Conservation (phyloP, 2,113 vertebrate genomes). For the Tympanuchus pallidicinctus region DNA sequence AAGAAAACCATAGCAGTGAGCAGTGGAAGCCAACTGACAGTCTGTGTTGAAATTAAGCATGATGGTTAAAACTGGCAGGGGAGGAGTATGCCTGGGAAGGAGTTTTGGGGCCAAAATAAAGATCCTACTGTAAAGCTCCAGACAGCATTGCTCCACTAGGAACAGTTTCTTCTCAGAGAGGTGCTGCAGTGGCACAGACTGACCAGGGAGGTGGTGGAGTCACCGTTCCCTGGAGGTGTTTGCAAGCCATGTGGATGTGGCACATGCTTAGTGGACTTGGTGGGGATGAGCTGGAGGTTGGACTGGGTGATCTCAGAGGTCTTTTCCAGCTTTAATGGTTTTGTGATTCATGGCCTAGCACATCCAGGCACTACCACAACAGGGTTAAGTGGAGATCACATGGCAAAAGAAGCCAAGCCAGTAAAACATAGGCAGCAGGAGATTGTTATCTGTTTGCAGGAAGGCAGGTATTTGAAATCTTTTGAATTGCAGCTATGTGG, state of each 20-base stretch:
- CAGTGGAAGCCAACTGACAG: background rate
- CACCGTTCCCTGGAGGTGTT: too few species aligned
- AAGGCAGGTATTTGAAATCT: background rate
- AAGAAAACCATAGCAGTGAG: background rate
- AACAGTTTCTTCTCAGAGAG: too few species aligned
- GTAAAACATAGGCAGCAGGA: background rate
- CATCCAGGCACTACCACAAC: background rate
- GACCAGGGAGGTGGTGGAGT: too few species aligned
- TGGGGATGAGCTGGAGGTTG: too few species aligned
- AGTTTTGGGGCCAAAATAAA: background rate
- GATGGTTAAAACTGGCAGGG: background rate
- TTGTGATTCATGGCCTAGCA: background rate
- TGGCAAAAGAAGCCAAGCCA: background rate
- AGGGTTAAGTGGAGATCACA: background rate
- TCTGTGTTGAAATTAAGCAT: background rate
- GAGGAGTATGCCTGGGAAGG: background rate
- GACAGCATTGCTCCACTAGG: rapidly evolving
- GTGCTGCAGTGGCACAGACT: too few species aligned
- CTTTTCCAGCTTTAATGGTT: too few species aligned
- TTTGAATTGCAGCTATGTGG: background rate
- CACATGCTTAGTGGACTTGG: too few species aligned
- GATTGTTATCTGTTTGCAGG: conserved; percentile 25
- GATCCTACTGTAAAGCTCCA: background rate
- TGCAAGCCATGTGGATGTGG: too few species aligned
- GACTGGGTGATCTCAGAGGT: too few species aligned